phyloP scores from a whole-genome alignment of 2,113 vertebrate genomes.

The Pituophis catenifer region DNA sequence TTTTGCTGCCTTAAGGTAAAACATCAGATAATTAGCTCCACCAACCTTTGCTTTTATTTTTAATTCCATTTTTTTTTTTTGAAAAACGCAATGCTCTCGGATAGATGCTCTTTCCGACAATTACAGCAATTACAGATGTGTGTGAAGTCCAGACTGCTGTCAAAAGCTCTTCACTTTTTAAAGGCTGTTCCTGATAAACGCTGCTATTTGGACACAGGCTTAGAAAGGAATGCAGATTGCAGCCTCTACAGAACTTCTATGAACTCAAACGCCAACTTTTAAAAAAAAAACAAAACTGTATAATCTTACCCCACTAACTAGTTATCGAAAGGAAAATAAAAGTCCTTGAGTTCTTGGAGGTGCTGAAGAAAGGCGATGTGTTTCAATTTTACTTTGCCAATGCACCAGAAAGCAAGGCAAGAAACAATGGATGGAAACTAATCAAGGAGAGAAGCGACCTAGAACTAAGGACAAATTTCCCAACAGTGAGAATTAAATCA shows the following conservation, averaged over 20 bases:
- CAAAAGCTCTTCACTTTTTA: background rate
- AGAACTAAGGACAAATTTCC: background rate
- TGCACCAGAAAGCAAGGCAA: background rate
- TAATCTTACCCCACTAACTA: background rate
- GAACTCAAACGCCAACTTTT: background rate
- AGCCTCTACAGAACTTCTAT: background rate
- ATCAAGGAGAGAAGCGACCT: background rate
- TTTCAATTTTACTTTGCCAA: background rate
- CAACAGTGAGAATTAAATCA: background rate
- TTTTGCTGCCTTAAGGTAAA: conserved; percentile 6
- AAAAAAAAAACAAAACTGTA: background rate
- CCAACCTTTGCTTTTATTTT: background rate
- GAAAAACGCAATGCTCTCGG: fast-evolving
- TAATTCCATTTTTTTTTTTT: background rate
- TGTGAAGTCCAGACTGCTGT: conserved; percentile 3
- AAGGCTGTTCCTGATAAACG: background rate
- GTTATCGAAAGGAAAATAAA: background rate
- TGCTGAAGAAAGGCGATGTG: background rate
- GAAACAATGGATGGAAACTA: background rate
- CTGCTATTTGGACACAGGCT: background rate
- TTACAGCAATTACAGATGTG: background rate
- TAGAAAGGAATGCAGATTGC: background rate
- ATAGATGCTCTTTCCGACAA: background rate
- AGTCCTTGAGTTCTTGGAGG: background rate
- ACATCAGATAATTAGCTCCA: background rate